Evolutionary conservation across 2,113 vertebrate species (phyloP), one percentile per base, ranked within the genome.

Genomic region (Podocnemis expansa): DNA sequence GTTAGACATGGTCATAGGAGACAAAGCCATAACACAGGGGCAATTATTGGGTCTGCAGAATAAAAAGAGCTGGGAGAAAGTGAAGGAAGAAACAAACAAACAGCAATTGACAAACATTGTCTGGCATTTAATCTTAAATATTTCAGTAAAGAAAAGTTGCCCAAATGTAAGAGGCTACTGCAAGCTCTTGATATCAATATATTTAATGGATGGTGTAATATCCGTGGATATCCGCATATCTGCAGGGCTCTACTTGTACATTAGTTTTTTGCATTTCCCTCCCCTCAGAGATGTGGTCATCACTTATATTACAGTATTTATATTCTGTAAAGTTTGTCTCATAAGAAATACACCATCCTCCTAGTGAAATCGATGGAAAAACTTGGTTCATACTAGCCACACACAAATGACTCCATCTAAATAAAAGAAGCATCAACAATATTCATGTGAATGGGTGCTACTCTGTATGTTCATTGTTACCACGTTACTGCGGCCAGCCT

Each of bases 261-360:
- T 25, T 29, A 5, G 17, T 3, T 83, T 83, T 85, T 7, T 43
- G 27, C 9, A 41, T 21, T 34, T 13, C 52, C 60, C 10, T 34
- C 14, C 13, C 14, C n/a, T 67, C 34, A 38, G 34, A 67, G 63
- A 38, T n/a, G 8, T n/a, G 8, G n/a, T 34, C 31, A 67, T 38
- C 34, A 67, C 21, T 21, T 67, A n/a, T 38, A 17, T 21, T 34
- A n/a, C 84, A 80, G 16, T 19, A 47, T 4, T 0, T 47, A 14
- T 21, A 88, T 34, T 16, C 31, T 87, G 51, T 56, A 0, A 13
- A 19, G 25, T 58, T 0, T 2, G 22, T 19, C 45, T 84, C 9
- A 0, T 4, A 22, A 5, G 0, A 80, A 93, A 49, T 31, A 80
- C 1, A 5, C 25, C 31, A 5, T 4, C 70, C 2, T 5, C 24